phyloP scores from a whole-genome alignment of 1,140 invertebrate species.

The Lordiphosa collinella region DNA sequence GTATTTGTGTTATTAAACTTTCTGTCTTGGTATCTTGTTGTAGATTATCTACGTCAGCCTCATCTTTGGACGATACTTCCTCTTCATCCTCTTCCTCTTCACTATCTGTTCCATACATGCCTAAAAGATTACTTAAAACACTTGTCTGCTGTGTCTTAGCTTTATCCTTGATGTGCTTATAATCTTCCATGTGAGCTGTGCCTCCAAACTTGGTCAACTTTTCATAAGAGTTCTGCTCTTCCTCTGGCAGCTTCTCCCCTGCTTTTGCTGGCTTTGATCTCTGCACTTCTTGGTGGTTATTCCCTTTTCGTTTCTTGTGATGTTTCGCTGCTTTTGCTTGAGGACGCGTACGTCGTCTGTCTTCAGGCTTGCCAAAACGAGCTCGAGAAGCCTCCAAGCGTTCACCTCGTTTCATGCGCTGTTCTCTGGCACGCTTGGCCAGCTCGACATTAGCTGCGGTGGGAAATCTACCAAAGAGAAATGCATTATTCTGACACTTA shows the following conservation, averaged over 20 bases:
- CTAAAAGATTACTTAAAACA: slow-evolving; percentile 45
- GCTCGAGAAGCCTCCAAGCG: slow-evolving; percentile 81
- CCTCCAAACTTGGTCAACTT: slow-evolving; percentile 43
- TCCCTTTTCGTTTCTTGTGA: slow-evolving; percentile 4
- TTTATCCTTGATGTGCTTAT: slow-evolving; percentile 52
- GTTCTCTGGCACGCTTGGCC: slow-evolving; percentile 83
- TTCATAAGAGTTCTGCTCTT: neutral
- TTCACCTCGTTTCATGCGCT: slow-evolving; percentile 86
- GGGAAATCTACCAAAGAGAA: slow-evolving; percentile 80
- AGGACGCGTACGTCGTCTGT: slow-evolving; percentile 43
- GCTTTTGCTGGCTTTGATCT: neutral
- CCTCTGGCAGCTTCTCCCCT: neutral
- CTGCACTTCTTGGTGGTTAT: neutral
- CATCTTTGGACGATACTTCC: neutral
- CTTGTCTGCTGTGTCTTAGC: slow-evolving; percentile 13
- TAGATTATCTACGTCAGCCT: neutral
- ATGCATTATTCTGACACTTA: neutral
- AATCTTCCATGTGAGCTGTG: slow-evolving; percentile 46
- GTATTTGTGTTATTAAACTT: no score
- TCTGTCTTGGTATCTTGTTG: neutral
- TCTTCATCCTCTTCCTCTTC: slow-evolving; percentile 40
- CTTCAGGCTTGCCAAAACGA: slow-evolving; percentile 78
- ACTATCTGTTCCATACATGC: slow-evolving; percentile 68
- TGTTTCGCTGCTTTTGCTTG: slow-evolving; percentile 1
- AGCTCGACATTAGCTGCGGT: slow-evolving; percentile 86